phyloP scores from a whole-genome alignment of 1,140 invertebrate genomes.

The Ceratitis capitata region DNA sequence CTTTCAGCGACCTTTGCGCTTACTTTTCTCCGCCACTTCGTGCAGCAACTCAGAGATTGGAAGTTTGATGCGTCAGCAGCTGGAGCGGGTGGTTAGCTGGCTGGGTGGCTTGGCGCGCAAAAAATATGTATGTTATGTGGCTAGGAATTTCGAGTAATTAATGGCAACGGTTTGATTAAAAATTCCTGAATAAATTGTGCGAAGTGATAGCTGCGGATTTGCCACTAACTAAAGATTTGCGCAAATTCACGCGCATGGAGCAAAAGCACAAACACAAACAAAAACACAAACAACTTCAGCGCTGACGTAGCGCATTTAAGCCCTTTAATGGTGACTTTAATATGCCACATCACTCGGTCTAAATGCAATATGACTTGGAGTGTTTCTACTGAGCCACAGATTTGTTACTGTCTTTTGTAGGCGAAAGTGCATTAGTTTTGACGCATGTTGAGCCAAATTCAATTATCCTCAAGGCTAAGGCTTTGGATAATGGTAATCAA shows the following conservation, averaged over 20 bases:
- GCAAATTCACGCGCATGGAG: background rate
- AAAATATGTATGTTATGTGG: slow-evolving; percentile 42
- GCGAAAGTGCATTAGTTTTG: background rate
- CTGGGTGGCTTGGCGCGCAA: background rate
- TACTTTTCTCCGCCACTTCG: background rate
- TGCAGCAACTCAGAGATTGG: no score
- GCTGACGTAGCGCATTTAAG: background rate
- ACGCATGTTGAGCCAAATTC: slow-evolving; percentile 2
- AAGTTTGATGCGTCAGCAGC: background rate
- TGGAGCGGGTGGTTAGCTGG: background rate
- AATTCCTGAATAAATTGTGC: slow-evolving; percentile 40
- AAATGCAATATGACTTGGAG: background rate
- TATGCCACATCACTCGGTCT: background rate
- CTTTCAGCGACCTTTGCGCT: background rate
- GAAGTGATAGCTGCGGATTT: slow-evolving; percentile 35
- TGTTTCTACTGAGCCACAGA: background rate
- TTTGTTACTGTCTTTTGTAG: background rate
- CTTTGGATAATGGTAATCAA: slow-evolving; percentile 5
- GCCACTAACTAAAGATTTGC: slow-evolving; percentile 32
- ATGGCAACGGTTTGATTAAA: slow-evolving; percentile 44
- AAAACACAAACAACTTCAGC: background rate
- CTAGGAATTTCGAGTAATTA: slow-evolving; percentile 44
- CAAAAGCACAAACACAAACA: background rate
- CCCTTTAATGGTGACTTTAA: background rate
- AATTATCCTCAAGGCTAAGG: background rate